Evolutionary conservation across 2,113 vertebrate species (phyloP), one percentile per base, ranked within the genome.

Genomic region (Hoplias malabaricus): DNA sequence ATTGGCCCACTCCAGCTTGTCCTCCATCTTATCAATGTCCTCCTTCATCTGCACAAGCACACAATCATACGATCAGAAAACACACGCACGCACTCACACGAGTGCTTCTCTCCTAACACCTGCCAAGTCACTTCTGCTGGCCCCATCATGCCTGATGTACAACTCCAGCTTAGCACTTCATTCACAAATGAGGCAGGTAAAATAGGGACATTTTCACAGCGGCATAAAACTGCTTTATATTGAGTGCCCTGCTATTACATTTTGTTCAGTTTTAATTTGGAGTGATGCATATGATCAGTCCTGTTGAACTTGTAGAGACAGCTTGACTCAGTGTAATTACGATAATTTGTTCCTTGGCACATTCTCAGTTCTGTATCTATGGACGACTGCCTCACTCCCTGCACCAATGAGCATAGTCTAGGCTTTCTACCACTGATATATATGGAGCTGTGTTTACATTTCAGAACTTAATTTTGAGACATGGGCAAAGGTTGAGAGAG

Each of bases 11-110:
- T 97, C 96, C 38, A 95, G 80, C 75, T 92, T 94, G 81, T 98
- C 96, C 74, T 96, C 94, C 70, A 96, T 92, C 79, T 87, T 93
- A 2, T 94, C 95, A 75, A 97, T 93, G 81, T 98, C 96, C 62
- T 94, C 94, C 79, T 92, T 93, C 72, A 96, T 90, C 96, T 98
- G 73, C 62, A 46, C 59, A 81, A 62, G 34, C 23, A 87, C 46
- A 85, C 27, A 23, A 21, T 36, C 10, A 11, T 9, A 72, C 38
- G 42, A 61, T 56, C 12, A 61, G 16, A 70, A 13, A 56, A 50
- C 54, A 50, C 23, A 36, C 6, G 5, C 43, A 53, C 42, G 50
- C 10, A 50, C 73, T 12, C 43, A 48, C 72, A 46, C 25, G 33
- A n/a, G n/a, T 23, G 48, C 48, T 53, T 23, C 48, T 7, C n/a